Evolutionary conservation across 1,140 invertebrate genomes (phyloP), one percentile per base, ranked within the genome.

Genomic region (Hylaeus volcanicus): DNA sequence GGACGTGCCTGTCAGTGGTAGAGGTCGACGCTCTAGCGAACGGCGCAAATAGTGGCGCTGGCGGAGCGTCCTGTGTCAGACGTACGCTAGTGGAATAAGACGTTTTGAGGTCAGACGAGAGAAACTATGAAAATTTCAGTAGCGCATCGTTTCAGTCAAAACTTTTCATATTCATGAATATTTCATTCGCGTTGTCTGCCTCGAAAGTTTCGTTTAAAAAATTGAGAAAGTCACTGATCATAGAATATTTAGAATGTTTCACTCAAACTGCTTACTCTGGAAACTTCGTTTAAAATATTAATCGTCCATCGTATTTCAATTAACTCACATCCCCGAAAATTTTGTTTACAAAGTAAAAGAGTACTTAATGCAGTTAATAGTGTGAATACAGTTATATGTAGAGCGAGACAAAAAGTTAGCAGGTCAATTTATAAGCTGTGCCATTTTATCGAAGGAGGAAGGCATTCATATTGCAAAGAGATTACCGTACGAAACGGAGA

Each of bases 11-110:
- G 60, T 79, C 76, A 73, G 76, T 79, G 3, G 51, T 45, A 45
- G 26, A 73, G 76, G 51, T 79, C 76, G 60, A 79, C 76, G 76
- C 51, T 64, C 48, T 37, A 55, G 72, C 69, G 69, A 64, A 64
- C 76, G n/a, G 45, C 5, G 12, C 8, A 48, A 69, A 63, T 71
- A 63, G 69, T 45, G n/a, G 69, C 39, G 68, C 26, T 26, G 26
- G 26, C 26, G 26, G n/a, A 26, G 11, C 68, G 15, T n/a, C 12
- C n/a, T 43, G 56, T 1, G 48, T 63, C 76, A 72, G 68, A 5
- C 68, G 11, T 5, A 15, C 12, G n/a, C 58, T n/a, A 72, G 66
- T 63, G 15, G 70, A 6, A 39, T 8, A 8, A 14, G 41, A 48
- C 74, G 41, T 58, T 68, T 74, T 45, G 58, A 68, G 64, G 53